Evolutionary conservation across 2,888 invertebrate species (phyloP).

Genomic region (Synanthedon formicaeformis): DNA sequence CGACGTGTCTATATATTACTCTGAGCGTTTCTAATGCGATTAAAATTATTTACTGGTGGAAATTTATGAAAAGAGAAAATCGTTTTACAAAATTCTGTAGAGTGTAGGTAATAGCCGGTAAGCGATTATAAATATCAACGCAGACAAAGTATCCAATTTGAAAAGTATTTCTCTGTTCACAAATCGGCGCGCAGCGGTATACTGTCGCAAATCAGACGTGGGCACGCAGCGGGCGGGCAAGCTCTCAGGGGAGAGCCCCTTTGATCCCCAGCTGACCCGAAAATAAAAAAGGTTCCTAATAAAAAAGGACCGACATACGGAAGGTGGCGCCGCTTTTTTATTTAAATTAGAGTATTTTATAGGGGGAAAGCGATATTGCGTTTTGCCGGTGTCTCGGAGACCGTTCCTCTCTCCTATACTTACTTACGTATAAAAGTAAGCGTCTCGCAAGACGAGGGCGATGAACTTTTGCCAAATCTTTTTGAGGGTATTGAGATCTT

Average conservation of each 20-base stretch:
- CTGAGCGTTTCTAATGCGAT: no score
- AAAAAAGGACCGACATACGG: slow-evolving; percentile 70
- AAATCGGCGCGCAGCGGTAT: slow-evolving; percentile 59
- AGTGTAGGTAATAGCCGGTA: slow-evolving; percentile 20
- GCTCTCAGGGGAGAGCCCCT: slow-evolving; percentile 62
- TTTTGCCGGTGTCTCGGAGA: slow-evolving; percentile 61
- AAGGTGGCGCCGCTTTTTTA: slow-evolving; percentile 71
- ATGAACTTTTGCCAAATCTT: slow-evolving; percentile 43
- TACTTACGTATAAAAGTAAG: slow-evolving; percentile 36
- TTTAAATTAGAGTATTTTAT: slow-evolving; percentile 72
- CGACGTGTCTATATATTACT: no score
- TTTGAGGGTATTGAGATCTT: slow-evolving; percentile 21
- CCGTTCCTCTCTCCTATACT: slow-evolving; percentile 33
- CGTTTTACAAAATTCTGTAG: slow-evolving; percentile 15
- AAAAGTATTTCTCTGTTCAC: slow-evolving; percentile 63
- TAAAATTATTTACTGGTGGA: no score
- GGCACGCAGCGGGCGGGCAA: slow-evolving; percentile 23
- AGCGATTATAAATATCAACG: slow-evolving; percentile 65
- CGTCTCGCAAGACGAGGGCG: slow-evolving; percentile 30
- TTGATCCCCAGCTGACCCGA: slow-evolving; percentile 71
- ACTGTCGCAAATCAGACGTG: slow-evolving; percentile 63
- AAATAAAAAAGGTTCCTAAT: slow-evolving; percentile 70
- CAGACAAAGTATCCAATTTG: slow-evolving; percentile 59
- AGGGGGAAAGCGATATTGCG: slow-evolving; percentile 68
- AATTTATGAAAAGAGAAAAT: slow-evolving; percentile 23